Evolutionary conservation across 2,113 vertebrate species (phyloP).

Genomic region (Malurus melanocephalus): DNA sequence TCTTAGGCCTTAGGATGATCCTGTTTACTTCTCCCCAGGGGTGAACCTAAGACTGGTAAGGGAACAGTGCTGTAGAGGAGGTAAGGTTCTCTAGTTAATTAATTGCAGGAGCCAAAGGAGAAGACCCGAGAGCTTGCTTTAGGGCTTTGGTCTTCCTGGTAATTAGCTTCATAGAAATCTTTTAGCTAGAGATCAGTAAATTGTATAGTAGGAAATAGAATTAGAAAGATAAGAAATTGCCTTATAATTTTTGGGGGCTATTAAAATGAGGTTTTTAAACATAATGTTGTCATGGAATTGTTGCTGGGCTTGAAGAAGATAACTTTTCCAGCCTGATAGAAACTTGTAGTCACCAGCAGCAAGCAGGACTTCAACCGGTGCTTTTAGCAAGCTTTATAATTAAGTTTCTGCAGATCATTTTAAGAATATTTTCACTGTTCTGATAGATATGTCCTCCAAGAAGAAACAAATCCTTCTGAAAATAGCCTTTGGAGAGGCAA

Average conservation of each 20-base stretch:
- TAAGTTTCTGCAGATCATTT: background rate
- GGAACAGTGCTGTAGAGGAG: background rate
- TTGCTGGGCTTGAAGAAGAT: background rate
- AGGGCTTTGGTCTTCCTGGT: background rate
- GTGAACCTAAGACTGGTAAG: background rate
- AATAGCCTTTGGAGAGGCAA: background rate
- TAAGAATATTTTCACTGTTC: background rate
- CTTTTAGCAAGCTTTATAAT: background rate
- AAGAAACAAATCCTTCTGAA: background rate
- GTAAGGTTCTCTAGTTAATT: background rate
- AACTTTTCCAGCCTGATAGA: background rate
- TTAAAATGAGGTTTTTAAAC: background rate
- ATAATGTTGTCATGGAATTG: background rate
- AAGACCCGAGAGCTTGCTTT: background rate
- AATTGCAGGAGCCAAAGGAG: background rate
- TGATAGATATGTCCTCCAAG: background rate
- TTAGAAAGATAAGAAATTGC: background rate
- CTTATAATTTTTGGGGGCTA: background rate
- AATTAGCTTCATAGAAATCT: background rate
- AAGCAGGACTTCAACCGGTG: background rate
- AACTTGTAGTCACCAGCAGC: background rate
- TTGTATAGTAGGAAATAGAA: background rate
- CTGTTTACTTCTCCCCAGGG: background rate
- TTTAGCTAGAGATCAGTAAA: background rate
- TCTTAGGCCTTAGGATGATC: background rate